phyloP scores from a whole-genome alignment of 2,888 invertebrate species.

The Heliconius erato region DNA sequence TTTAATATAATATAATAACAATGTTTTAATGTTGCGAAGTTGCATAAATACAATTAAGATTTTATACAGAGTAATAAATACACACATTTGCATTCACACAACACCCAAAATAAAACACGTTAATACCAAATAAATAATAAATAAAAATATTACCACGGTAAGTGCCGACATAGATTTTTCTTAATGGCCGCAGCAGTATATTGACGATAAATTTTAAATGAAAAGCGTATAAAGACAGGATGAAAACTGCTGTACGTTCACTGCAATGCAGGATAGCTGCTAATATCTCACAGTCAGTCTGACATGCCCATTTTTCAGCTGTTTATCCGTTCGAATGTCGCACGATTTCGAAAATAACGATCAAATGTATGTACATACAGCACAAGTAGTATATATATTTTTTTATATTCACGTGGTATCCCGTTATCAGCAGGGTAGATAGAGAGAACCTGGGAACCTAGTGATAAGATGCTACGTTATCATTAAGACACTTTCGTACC shows the following conservation, averaged over 20 bases:
- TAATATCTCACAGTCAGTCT: constrained; percentile 49
- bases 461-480: too few species aligned
- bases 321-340: constrained; percentile 47
- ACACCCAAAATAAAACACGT: not conserved
- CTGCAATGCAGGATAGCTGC: constrained; percentile 47
- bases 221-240: constrained; percentile 48
- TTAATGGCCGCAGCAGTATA: constrained; percentile 36
- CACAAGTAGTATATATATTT: not conserved
- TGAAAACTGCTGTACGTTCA: constrained; percentile 44
- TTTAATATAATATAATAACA: not conserved
- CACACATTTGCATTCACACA: not conserved
- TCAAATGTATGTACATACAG: constrained; percentile 14
- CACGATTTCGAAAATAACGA: constrained; percentile 41
- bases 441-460: too few species aligned
- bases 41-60: not conserved
- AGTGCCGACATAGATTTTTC: constrained; percentile 31
- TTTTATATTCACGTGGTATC: too few species aligned
- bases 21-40: not conserved
- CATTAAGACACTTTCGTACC: too few species aligned
- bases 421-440: too few species aligned
- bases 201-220: constrained; percentile 47
- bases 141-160: constrained; percentile 17
- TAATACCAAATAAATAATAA: not conserved
- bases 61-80: not conserved
- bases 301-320: constrained; percentile 50